These are phyloP conservation scores for Oreocharis arfaki DNA, from an alignment of 2,113 vertebrate genomes.

Conservation along the genomic window DNA sequence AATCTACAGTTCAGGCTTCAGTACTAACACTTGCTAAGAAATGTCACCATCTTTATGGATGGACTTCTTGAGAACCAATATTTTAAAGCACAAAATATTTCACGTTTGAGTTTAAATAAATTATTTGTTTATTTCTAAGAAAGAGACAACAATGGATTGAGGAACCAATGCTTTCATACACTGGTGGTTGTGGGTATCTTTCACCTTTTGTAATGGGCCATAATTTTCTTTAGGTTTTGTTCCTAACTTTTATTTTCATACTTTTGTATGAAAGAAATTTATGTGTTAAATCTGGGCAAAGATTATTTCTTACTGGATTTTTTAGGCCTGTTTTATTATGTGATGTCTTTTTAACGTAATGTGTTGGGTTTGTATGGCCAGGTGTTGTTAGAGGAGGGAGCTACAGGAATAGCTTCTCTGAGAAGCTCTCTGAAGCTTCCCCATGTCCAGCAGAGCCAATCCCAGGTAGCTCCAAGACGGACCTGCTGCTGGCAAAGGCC, in stretches of 20 bases:
- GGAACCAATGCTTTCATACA: neutral
- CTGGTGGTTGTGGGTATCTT: fast-evolving
- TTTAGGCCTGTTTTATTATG: neutral
- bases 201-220: neutral
- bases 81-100: neutral
- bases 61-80: neutral
- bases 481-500: neutral
- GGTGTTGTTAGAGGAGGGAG: neutral
- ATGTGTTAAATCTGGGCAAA: neutral
- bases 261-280: no score
- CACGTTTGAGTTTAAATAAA: neutral
- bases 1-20: neutral
- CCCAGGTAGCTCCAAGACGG: neutral
- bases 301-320: neutral
- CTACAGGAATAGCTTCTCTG: neutral
- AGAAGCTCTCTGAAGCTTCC: neutral
- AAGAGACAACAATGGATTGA: neutral
- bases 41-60: neutral
- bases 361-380: neutral
- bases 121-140: neutral
- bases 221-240: neutral
- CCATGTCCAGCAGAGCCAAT: neutral
- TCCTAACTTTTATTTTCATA: neutral
- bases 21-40: neutral
- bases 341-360: neutral